Evolutionary conservation across 1,140 invertebrate species (phyloP).

Genomic region (Batillaria attramentaria): DNA sequence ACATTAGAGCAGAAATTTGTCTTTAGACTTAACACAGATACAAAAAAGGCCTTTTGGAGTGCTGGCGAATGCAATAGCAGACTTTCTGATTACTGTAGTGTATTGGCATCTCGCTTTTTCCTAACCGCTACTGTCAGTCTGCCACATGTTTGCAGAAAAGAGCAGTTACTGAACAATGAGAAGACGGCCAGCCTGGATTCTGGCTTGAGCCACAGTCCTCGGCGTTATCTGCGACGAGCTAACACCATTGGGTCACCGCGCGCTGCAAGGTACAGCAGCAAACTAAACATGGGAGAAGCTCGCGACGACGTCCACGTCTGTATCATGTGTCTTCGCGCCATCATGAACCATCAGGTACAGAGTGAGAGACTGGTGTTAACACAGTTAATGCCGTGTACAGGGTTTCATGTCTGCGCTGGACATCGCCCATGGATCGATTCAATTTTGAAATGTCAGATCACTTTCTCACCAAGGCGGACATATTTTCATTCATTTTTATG

Average conservation of each 20-base stretch:
- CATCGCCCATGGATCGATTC: too few relatives aligned
- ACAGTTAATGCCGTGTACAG: too few relatives aligned
- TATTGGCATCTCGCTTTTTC: slow-evolving; percentile 1
- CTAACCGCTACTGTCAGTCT: not conserved
- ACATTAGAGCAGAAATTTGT: too few relatives aligned
- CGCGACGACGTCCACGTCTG: slow-evolving; percentile 99
- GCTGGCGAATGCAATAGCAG: too few relatives aligned
- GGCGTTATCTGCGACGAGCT: slow-evolving; percentile 58
- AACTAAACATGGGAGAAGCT: slow-evolving; percentile 95
- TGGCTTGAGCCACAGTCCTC: slow-evolving; percentile 58
- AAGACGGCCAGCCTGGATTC: slow-evolving; percentile 66
- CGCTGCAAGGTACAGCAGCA: slow-evolving; percentile 57
- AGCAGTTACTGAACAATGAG: slow-evolving; percentile 65
- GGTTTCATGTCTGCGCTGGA: too few relatives aligned
- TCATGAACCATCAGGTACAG: slow-evolving; percentile 98
- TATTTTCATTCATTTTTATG: too few relatives aligned
- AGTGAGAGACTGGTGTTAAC: not conserved
- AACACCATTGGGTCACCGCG: slow-evolving; percentile 64
- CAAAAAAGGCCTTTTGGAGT: too few relatives aligned
- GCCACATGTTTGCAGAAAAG: slow-evolving; percentile 50
- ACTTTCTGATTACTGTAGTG: slow-evolving; percentile 10
- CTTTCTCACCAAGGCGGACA: too few relatives aligned
- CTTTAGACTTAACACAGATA: too few relatives aligned
- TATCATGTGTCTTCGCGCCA: slow-evolving; percentile 98
- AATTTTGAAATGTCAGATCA: too few relatives aligned